These are phyloP conservation scores for Otis tarda DNA, from an alignment of 2,113 vertebrate species.

Conservation along the genomic window DNA sequence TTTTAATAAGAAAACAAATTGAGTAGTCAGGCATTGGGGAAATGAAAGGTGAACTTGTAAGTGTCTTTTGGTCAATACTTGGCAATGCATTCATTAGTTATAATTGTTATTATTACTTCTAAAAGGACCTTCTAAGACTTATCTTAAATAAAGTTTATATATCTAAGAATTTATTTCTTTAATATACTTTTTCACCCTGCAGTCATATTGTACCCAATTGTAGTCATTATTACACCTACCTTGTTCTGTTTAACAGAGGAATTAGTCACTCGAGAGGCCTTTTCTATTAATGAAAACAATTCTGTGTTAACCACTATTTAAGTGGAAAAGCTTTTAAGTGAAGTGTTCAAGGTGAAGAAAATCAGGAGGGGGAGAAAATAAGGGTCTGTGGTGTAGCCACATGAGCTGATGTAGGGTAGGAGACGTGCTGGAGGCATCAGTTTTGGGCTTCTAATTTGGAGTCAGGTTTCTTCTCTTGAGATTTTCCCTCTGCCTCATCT, in stretches of 20 bases:
- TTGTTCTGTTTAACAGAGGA: background rate
- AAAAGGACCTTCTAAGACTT: background rate
- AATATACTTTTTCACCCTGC: background rate
- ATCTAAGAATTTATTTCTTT: constrained; percentile 11
- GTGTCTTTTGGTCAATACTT: constrained; percentile 34
- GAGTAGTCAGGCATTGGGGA: background rate
- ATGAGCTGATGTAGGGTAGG: background rate
- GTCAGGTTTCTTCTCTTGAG: background rate
- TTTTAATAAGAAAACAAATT: constrained; percentile 36
- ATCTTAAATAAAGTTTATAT: background rate
- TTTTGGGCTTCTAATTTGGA: background rate
- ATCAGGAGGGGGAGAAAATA: background rate
- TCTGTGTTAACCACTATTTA: background rate
- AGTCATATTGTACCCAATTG: background rate
- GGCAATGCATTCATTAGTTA: constrained; percentile 31
- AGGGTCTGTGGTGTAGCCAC: background rate
- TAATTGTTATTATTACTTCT: constrained; percentile 27
- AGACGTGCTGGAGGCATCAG: background rate
- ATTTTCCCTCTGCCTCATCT: background rate
- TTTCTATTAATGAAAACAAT: background rate
- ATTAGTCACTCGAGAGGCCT: background rate
- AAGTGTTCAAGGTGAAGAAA: background rate
- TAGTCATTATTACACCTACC: background rate
- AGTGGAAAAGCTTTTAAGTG: background rate
- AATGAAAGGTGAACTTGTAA: constrained; percentile 38